Base-by-base conservation (phyloP, 2,888 invertebrate genomes). In the Liodrosophila aerea region DNA sequence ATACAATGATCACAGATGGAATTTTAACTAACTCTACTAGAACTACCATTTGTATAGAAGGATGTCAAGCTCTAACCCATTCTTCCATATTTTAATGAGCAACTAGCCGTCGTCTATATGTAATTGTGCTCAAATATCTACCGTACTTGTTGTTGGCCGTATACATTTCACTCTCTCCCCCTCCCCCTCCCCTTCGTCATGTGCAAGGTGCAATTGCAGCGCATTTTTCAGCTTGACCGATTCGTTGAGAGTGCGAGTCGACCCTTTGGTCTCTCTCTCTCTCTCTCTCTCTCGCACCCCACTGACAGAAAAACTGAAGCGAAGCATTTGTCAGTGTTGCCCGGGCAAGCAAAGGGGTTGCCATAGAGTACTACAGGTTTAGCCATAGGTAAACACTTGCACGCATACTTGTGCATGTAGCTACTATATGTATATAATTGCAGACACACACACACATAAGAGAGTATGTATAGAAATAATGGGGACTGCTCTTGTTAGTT, bases 161-260 rank as follows among this genome's bases (percentile, higher is more conserved):
- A 22, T 22, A 22, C 22, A 22, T 22, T 22, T 4, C 22, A 22
- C 22, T 22, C 22, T 22, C 22, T 22, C n/a, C n/a, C n/a, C n/a
- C n/a, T n/a, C n/a, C n/a, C n/a, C n/a, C n/a, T n/a, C n/a, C n/a
- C n/a, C n/a, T n/a, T n/a, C n/a, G n/a, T n/a, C n/a, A n/a, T 61
- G 33, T 64, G 53, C 64, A 69, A 74, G 69, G 87, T 83, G 86
- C 83, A 83, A 86, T 87, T 86, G 87, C 85, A 75, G 70, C 65
- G 63, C 63, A 73, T 86, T 83, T 83, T 83, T 87, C 87, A 87
- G 83, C 85, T 87, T 83, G 85, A 86, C 85, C 83, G 87, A 86
- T 77, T 87, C 81, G 72, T 64, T 13, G 40, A 53, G 71, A 51
- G 64, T 63, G 57, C 56, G 63, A 75, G 53, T 2, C 60, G 76